Conservation (phyloP, 1,140 invertebrate species). For the Acromyrmex heyeri region DNA sequence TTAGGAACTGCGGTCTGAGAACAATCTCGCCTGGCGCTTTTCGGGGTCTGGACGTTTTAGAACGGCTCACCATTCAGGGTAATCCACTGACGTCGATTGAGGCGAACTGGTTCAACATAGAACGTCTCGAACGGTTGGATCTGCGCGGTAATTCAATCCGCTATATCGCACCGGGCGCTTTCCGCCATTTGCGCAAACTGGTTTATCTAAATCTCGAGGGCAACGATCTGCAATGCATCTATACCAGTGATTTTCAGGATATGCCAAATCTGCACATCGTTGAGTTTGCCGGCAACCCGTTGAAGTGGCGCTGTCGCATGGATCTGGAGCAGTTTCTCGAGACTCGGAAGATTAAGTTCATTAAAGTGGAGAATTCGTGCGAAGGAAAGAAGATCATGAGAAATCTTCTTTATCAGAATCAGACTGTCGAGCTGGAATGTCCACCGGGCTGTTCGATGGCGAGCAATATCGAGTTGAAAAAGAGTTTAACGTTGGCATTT, state of each 20-base stretch:
- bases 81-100: slow-evolving; percentile 73
- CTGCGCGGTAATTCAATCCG: slow-evolving; percentile 76
- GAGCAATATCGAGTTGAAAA: background rate
- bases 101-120: slow-evolving; percentile 71
- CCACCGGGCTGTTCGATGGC: slow-evolving; percentile 51
- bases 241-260: slow-evolving; percentile 71
- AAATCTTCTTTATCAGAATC: slow-evolving; percentile 70
- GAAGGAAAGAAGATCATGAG: slow-evolving; percentile 75
- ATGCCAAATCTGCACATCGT: slow-evolving; percentile 71
- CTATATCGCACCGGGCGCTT: slow-evolving; percentile 75
- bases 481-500: slow-evolving; percentile 21
- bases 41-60: slow-evolving; percentile 56
- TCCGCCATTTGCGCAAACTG: slow-evolving; percentile 67
- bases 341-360: slow-evolving; percentile 73
- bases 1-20: slow-evolving; percentile 73
- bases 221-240: slow-evolving; percentile 78
- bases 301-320: slow-evolving; percentile 79
- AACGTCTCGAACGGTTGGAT: slow-evolving; percentile 72
- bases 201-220: slow-evolving; percentile 77
- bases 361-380: slow-evolving; percentile 75
- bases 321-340: slow-evolving; percentile 78
- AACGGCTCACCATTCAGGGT: slow-evolving; percentile 73
- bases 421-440: slow-evolving; percentile 55
- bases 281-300: slow-evolving; percentile 76
- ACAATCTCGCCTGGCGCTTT: slow-evolving; percentile 74